Evolutionary conservation across 2,113 vertebrate species (phyloP).

Genomic region (Onychostruthus taczanowskii): DNA sequence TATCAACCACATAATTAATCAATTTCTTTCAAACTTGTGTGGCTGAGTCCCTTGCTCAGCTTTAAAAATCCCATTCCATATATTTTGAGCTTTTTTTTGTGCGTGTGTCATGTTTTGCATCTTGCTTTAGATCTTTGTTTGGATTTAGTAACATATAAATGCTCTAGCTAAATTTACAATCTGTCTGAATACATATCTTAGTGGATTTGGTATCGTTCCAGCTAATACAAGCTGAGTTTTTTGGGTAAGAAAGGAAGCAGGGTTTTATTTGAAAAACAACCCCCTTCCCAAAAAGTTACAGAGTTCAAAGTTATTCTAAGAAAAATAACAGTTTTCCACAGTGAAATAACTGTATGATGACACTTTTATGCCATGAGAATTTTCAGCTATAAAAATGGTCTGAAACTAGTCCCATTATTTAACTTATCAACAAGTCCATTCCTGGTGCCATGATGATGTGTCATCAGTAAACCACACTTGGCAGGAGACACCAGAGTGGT

Average conservation of each 20-base stretch:
- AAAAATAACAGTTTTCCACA: slow-evolving; percentile 9
- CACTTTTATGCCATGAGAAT: slow-evolving; percentile 11
- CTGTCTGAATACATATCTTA: background rate
- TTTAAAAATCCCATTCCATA: background rate
- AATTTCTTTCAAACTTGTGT: background rate
- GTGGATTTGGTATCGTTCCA: background rate
- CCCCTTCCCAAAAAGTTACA: background rate
- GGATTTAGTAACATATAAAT: background rate
- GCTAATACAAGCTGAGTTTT: background rate
- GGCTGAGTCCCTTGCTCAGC: background rate
- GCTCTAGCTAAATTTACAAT: slow-evolving; percentile 9
- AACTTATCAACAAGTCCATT: slow-evolving; percentile 29
- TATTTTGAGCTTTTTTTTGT: background rate
- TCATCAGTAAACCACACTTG: background rate
- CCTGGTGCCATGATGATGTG: slow-evolving; percentile 7
- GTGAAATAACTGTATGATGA: slow-evolving; percentile 24
- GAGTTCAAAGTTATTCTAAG: slow-evolving; percentile 39
- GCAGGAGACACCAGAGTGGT: background rate
- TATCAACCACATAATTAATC: background rate
- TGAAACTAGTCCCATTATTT: slow-evolving; percentile 37
- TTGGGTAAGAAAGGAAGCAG: background rate
- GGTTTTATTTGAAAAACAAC: slow-evolving; percentile 5
- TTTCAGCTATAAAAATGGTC: slow-evolving; percentile 25
- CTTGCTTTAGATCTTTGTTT: slow-evolving; percentile 11
- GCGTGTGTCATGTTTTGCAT: background rate